A percentile compares a stretch with the other conserved stretches of the same genome.
Conservation (phyloP, 2,797 vertebrate species). For the Epinephelus coioides region DNA sequence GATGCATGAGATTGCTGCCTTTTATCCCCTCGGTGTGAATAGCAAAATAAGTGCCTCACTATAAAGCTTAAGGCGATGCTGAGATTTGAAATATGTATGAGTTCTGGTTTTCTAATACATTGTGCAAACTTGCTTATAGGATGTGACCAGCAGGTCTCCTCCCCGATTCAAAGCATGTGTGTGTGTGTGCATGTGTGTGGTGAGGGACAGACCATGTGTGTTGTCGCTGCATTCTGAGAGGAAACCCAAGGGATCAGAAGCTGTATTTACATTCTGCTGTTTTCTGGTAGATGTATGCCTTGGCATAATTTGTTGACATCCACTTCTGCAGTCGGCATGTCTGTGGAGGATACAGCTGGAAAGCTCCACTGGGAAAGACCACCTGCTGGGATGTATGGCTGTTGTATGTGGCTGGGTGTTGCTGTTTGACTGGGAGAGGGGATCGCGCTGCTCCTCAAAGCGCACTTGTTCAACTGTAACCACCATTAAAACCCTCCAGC, state of each 20-base stretch:
- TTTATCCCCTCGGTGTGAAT: conserved; percentile 78
- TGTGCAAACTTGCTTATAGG: conserved; percentile 68
- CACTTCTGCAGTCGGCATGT: conserved; percentile 27
- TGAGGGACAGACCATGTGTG: conserved; percentile 12
- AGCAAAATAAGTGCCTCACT: conserved; percentile 68
- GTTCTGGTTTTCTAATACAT: conserved; percentile 64
- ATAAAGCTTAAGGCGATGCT: conserved; percentile 57
- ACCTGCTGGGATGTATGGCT: conserved; percentile 46
- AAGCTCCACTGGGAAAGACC: conserved; percentile 37
- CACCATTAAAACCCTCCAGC: conserved; percentile 24
- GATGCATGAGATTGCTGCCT: conserved; percentile 72
- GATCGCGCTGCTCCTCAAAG: conserved; percentile 18
- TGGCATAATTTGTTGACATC: conserved; percentile 66
- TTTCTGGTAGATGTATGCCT: conserved; percentile 51
- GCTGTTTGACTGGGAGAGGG: conserved; percentile 38
- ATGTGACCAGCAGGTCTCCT: conserved; percentile 56
- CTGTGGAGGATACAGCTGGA: conserved; percentile 51
- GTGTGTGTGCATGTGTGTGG: conserved; percentile 22
- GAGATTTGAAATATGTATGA: conserved; percentile 79
- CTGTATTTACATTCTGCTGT: conserved; percentile 64
- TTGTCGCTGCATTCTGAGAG: conserved; percentile 33
- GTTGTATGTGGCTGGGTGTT: conserved; percentile 11
- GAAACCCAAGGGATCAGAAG: conserved; percentile 53
- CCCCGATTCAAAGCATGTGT: conserved; percentile 43
- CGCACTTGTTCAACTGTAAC: conserved; percentile 25